A percentile compares a stretch with the other conserved stretches of the same genome.
Evolutionary conservation across 2,113 vertebrate genomes (phyloP).

Genomic region (Neotoma lepida): DNA sequence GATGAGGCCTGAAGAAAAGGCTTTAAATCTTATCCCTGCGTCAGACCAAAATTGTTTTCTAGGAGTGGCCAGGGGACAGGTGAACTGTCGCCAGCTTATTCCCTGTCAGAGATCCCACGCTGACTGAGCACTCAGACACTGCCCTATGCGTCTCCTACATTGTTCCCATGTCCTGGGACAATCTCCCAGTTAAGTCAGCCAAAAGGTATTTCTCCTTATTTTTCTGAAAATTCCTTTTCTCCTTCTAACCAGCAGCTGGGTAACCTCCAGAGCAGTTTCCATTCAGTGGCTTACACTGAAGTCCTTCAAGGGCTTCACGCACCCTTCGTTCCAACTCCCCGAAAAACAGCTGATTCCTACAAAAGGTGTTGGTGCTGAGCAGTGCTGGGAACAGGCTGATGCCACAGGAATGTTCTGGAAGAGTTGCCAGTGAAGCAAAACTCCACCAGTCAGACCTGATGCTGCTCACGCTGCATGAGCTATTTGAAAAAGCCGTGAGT

Average conservation of each 20-base stretch:
- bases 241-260: not conserved
- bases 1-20: slow-evolving; percentile 73
- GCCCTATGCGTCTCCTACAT: not conserved
- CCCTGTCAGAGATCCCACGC: not conserved
- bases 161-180: not conserved
- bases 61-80: not conserved
- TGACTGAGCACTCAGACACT: not conserved
- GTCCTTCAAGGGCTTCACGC: not conserved
- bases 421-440: not conserved
- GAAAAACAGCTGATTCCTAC: not conserved
- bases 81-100: not conserved
- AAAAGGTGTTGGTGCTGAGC: not conserved
- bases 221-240: not conserved
- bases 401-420: not conserved
- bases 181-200: not conserved
- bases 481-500: not conserved
- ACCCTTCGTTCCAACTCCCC: not conserved
- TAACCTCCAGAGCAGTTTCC: not conserved
- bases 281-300: not conserved
- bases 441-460: not conserved
- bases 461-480: not conserved
- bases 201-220: slow-evolving; percentile 12
- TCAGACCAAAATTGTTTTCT: slow-evolving; percentile 70
- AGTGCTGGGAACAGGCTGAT: not conserved
- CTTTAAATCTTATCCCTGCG: slow-evolving; percentile 59